These are phyloP conservation scores for Dinomys branickii DNA, from an alignment of 2,113 vertebrate genomes.

Conservation along the genomic window DNA sequence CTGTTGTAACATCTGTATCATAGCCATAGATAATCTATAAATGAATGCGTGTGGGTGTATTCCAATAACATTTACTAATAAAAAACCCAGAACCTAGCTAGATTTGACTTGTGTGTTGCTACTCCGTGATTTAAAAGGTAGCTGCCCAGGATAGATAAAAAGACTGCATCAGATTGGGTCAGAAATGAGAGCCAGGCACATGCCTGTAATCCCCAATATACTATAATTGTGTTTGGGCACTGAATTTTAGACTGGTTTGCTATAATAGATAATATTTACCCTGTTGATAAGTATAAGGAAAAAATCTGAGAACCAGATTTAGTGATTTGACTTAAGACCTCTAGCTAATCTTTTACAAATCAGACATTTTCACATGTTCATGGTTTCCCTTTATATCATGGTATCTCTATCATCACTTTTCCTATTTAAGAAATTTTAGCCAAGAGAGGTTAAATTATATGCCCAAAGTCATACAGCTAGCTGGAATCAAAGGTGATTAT, in stretches of 20 bases:
- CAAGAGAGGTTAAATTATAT: slow-evolving; percentile 7
- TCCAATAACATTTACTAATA: not conserved
- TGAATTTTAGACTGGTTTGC: not conserved
- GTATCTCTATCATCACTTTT: not conserved
- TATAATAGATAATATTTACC: not conserved
- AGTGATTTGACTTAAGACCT: slow-evolving; percentile 6
- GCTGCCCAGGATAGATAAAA: not conserved
- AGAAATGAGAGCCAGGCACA: not conserved
- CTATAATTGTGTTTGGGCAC: not conserved
- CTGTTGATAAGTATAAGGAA: not conserved
- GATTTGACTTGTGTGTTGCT: not conserved
- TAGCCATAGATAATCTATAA: not conserved
- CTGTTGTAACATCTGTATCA: not conserved
- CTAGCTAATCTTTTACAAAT: not conserved
- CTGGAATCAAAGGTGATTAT: not conserved
- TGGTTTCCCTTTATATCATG: not conserved
- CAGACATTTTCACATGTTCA: slow-evolving; percentile 13
- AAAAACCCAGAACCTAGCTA: not conserved
- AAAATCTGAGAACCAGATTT: not conserved
- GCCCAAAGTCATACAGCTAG: not conserved
- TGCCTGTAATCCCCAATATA: not conserved
- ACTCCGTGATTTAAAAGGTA: not conserved
- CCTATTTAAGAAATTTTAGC: slow-evolving; percentile 36
- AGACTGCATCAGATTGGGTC: not conserved
- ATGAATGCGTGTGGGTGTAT: not conserved